phyloP scores from a whole-genome alignment of 2,888 invertebrate genomes.

The Neoascia interrupta region DNA sequence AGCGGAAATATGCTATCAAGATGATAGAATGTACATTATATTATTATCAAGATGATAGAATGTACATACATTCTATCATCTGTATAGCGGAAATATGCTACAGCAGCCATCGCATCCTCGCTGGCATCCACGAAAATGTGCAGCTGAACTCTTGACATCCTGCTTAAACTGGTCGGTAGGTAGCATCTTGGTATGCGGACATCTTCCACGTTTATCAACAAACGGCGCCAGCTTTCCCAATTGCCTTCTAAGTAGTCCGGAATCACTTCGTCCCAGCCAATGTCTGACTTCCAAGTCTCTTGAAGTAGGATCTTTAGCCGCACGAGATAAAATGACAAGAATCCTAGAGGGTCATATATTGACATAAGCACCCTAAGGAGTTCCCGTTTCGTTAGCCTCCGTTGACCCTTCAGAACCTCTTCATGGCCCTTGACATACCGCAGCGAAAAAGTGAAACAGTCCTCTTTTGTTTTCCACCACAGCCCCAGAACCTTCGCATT shows the following conservation, averaged over 20 bases:
- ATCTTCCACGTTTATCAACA: constrained; percentile 29
- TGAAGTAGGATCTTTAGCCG: constrained; percentile 57
- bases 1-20: too few relatives aligned
- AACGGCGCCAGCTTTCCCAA: constrained; percentile 41
- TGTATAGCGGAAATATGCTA: constrained; percentile 67
- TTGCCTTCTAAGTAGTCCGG: constrained; percentile 11
- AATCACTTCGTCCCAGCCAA: constrained; percentile 55
- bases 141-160: background rate
- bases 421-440: background rate
- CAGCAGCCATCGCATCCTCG: constrained; percentile 69
- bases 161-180: background rate
- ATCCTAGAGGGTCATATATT: constrained; percentile 10
- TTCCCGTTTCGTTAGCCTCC: constrained; percentile 5
- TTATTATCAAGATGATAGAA: too few relatives aligned
- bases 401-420: background rate
- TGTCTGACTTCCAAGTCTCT: constrained; percentile 47
- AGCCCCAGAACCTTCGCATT: constrained; percentile 11
- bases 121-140: constrained; percentile 25
- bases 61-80: too few relatives aligned
- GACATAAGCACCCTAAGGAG: constrained; percentile 16
- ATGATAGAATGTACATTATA: too few relatives aligned
- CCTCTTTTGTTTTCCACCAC: constrained; percentile 10
- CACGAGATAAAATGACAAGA: constrained; percentile 34
- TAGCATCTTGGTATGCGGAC: constrained; percentile 55
- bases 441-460: constrained; percentile 10